Percentiles rank a stretch among this genome's conserved stretches.
These are phyloP conservation scores for Erannis defoliaria DNA, from an alignment of 2,888 invertebrate genomes.

Conservation along the genomic window DNA sequence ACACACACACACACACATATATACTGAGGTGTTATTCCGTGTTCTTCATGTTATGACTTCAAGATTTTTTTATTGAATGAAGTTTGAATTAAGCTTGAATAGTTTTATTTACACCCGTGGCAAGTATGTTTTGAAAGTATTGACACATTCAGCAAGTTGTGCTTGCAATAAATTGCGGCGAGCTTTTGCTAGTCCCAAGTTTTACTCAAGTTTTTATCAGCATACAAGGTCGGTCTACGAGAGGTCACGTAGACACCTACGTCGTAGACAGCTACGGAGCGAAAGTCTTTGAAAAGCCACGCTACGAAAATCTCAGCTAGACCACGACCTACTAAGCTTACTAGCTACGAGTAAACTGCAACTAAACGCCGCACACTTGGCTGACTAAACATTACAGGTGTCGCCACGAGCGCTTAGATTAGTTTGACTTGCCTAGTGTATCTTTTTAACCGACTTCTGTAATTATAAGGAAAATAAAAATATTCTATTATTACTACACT, in stretches of 20 bases:
- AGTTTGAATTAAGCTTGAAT: not conserved
- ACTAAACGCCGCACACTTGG: too few species aligned
- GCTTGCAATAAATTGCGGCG: not conserved
- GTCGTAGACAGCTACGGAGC: constrained; percentile 64
- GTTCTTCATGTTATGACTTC: too few species aligned
- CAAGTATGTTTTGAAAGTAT: not conserved
- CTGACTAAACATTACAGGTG: too few species aligned
- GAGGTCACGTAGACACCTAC: constrained; percentile 77
- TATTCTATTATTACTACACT: too few species aligned
- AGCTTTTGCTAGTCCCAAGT: not conserved
- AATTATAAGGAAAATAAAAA: too few species aligned
- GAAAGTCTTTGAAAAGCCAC: constrained; percentile 64
- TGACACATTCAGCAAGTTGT: not conserved
- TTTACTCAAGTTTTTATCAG: not conserved
- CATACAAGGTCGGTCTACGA: constrained; percentile 57
- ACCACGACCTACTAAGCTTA: constrained; percentile 10
- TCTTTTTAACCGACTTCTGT: too few species aligned
- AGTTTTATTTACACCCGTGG: too few species aligned
- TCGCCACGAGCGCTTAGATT: too few species aligned
- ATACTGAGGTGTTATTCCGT: too few species aligned
- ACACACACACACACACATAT: too few species aligned
- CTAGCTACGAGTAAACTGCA: not conserved
- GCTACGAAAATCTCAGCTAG: constrained; percentile 59
- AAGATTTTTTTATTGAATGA: not conserved
- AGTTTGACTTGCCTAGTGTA: too few species aligned